Evolutionary conservation across 2,113 vertebrate species (phyloP).

Genomic region (Nesogale talazaci): DNA sequence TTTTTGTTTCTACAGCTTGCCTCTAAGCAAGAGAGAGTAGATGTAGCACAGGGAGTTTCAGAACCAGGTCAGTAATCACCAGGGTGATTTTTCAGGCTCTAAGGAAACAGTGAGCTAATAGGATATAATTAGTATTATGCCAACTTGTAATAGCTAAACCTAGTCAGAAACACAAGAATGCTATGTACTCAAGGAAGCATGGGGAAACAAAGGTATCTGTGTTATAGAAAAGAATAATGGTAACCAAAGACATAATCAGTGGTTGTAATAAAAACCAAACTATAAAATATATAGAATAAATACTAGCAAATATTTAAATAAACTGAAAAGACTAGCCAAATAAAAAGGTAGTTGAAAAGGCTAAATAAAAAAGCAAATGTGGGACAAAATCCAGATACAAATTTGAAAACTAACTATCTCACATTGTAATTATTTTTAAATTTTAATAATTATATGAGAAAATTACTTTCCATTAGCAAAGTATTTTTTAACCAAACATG

Average conservation of each 20-base stretch:
- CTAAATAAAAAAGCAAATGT: no score
- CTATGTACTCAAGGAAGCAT: neutral
- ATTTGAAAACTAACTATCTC: neutral
- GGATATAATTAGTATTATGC: slow-evolving; percentile 62
- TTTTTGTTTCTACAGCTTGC: neutral
- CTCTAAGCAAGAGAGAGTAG: slow-evolving; percentile 48
- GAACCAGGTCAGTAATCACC: slow-evolving; percentile 69
- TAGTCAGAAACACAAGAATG: neutral
- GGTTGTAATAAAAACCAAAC: neutral
- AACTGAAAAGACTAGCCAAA: neutral
- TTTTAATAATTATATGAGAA: neutral
- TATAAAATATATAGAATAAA: neutral
- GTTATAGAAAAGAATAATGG: slow-evolving; percentile 18
- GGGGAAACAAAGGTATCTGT: neutral
- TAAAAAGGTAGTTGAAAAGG: no score
- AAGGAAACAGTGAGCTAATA: slow-evolving; percentile 69
- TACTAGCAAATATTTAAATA: neutral
- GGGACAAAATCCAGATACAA: neutral
- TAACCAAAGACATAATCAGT: neutral
- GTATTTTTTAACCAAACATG: neutral
- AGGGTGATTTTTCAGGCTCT: slow-evolving; percentile 62
- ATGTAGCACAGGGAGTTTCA: slow-evolving; percentile 66
- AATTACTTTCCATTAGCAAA: neutral
- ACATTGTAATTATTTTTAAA: neutral
- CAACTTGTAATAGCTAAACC: slow-evolving; percentile 44